These are phyloP conservation scores for Onthophagus sagittarius DNA, from an alignment of 2,888 invertebrate genomes.

Conservation along the genomic window DNA sequence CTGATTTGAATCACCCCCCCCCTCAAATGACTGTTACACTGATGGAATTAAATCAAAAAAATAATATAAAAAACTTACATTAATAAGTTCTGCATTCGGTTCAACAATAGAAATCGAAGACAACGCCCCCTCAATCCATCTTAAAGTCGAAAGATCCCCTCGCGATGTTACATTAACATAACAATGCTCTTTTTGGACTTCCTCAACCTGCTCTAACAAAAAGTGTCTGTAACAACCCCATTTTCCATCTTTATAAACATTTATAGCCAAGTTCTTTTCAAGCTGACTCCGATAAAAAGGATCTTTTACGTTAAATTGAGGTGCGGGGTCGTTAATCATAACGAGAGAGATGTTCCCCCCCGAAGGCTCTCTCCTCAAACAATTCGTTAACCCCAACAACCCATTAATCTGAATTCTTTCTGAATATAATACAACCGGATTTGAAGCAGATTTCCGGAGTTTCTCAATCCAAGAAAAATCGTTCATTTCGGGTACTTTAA, in stretches of 20 bases:
- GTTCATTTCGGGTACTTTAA: not conserved
- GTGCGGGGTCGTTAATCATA: conserved; percentile 57
- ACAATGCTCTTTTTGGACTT: too few species aligned
- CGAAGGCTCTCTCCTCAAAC: conserved; percentile 65
- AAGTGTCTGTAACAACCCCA: conserved; percentile 48
- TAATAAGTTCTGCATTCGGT: too few species aligned
- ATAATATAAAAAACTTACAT: too few species aligned
- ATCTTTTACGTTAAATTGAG: conserved; percentile 60
- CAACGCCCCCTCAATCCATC: too few species aligned
- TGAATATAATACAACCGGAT: conserved; percentile 52
- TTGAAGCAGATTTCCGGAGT: conserved; percentile 7
- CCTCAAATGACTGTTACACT: too few species aligned
- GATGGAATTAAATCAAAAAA: too few species aligned
- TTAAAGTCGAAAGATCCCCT: too few species aligned
- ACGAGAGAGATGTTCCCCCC: conserved; percentile 55
- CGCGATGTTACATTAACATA: too few species aligned
- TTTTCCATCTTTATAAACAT: conserved; percentile 61
- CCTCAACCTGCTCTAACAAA: too few species aligned
- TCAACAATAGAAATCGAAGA: too few species aligned
- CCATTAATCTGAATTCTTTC: conserved; percentile 65
- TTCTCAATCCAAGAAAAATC: conserved; percentile 9
- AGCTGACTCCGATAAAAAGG: conserved; percentile 65
- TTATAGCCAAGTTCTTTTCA: conserved; percentile 70
- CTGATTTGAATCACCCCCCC: too few species aligned
- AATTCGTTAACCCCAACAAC: conserved; percentile 76